Evolutionary conservation across 2,888 invertebrate genomes (phyloP).

Genomic region (Philereme transversata): DNA sequence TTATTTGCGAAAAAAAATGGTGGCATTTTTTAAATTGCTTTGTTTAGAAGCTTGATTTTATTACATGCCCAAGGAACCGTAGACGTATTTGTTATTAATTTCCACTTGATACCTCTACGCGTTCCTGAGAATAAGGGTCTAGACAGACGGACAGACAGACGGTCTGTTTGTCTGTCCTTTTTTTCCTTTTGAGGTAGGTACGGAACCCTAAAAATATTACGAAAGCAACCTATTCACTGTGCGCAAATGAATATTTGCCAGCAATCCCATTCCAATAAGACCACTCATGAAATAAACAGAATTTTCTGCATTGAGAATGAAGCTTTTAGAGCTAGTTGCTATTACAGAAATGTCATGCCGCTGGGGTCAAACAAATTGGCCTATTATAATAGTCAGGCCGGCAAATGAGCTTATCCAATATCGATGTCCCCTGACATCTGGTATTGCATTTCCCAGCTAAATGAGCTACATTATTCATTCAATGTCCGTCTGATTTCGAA

Average conservation of each 20-base stretch:
- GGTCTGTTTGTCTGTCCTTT: too few species aligned
- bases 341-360: slow-evolving; percentile 40
- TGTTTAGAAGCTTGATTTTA: too few species aligned
- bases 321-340: slow-evolving; percentile 14
- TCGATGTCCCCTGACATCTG: slow-evolving; percentile 45
- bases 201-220: neutral
- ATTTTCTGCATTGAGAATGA: slow-evolving; percentile 8
- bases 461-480: slow-evolving; percentile 51
- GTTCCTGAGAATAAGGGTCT: too few species aligned
- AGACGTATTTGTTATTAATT: too few species aligned
- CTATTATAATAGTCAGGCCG: slow-evolving; percentile 41
- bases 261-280: neutral
- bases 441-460: slow-evolving; percentile 42
- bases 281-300: slow-evolving; percentile 1
- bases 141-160: too few species aligned
- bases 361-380: slow-evolving; percentile 44
- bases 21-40: too few species aligned
- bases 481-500: slow-evolving; percentile 39
- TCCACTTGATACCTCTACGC: too few species aligned
- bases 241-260: neutral
- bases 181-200: too few species aligned
- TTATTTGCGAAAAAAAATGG: too few species aligned
- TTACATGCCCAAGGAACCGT: too few species aligned
- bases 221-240: too few species aligned
- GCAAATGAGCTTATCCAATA: slow-evolving; percentile 50